Conservation (phyloP, 2,113 vertebrate genomes). For the Hippoglossus stenolepis region DNA sequence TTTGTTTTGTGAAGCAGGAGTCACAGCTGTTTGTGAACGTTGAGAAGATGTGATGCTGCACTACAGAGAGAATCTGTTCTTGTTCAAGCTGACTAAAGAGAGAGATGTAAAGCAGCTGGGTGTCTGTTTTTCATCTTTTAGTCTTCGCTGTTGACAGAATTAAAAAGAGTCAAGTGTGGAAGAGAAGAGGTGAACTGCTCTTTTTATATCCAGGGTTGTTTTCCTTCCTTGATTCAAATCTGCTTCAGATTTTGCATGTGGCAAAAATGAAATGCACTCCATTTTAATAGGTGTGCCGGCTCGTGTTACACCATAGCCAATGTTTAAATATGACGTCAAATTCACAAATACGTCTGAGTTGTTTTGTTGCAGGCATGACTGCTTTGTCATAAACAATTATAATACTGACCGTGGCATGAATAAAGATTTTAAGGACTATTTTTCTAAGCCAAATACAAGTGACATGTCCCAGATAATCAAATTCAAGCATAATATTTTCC, state of each 20-base stretch:
- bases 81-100: conserved; percentile 12
- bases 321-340: not conserved
- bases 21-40: conserved; percentile 11
- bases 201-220: too few relatives aligned
- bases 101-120: conserved; percentile 15
- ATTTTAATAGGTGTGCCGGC: too few relatives aligned
- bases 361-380: not conserved
- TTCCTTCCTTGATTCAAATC: too few relatives aligned
- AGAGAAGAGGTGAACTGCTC: too few relatives aligned
- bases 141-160: not conserved
- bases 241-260: too few relatives aligned
- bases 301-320: not conserved
- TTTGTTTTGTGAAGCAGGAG: not conserved
- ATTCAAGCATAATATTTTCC: too few relatives aligned
- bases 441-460: too few relatives aligned
- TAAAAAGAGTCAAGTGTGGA: not conserved
- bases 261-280: too few relatives aligned
- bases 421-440: too few relatives aligned
- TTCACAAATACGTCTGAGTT: not conserved
- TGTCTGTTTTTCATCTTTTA: not conserved
- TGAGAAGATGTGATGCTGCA: not conserved
- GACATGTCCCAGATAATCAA: too few relatives aligned
- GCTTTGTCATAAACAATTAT: too few relatives aligned
- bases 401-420: too few relatives aligned
- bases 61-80: conserved; percentile 18